A percentile compares a stretch with the other conserved stretches of the same genome.
phyloP scores from a whole-genome alignment of 2,888 invertebrate species.

The Notodonta dromedarius region DNA sequence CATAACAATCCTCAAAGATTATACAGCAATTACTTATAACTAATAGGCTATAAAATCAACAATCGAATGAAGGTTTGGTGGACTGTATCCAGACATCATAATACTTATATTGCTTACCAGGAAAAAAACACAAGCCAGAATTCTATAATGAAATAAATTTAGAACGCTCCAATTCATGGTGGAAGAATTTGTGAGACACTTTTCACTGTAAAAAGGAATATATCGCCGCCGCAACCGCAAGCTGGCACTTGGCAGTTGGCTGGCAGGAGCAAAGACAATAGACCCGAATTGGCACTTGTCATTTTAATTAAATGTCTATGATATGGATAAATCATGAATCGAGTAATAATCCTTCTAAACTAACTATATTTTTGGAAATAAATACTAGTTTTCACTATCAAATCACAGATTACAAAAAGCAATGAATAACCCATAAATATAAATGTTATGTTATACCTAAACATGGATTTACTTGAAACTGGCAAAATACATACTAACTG shows the following conservation, averaged over 20 bases:
- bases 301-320: too few species aligned
- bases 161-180: slow-evolving; percentile 56
- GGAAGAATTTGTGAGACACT: slow-evolving; percentile 28
- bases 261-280: slow-evolving; percentile 13
- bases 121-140: slow-evolving; percentile 56
- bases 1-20: slow-evolving; percentile 60
- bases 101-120: slow-evolving; percentile 60
- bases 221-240: slow-evolving; percentile 40
- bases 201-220: slow-evolving; percentile 39
- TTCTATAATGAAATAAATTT: slow-evolving; percentile 59
- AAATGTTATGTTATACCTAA: too few species aligned
- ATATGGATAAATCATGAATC: too few species aligned
- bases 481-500: too few species aligned
- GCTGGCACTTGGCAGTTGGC: slow-evolving; percentile 37
- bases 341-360: too few species aligned
- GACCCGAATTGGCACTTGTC: too few species aligned
- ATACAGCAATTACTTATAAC: slow-evolving; percentile 61
- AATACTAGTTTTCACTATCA: too few species aligned
- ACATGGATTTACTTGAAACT: too few species aligned
- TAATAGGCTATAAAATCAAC: slow-evolving; percentile 72
- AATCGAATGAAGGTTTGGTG: slow-evolving; percentile 45
- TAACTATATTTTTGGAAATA: too few species aligned
- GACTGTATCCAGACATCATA: slow-evolving; percentile 27
- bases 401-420: too few species aligned
- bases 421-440: too few species aligned